phyloP scores from a whole-genome alignment of 2,797 vertebrate species.

The Pseudocheirus occidentalis region DNA sequence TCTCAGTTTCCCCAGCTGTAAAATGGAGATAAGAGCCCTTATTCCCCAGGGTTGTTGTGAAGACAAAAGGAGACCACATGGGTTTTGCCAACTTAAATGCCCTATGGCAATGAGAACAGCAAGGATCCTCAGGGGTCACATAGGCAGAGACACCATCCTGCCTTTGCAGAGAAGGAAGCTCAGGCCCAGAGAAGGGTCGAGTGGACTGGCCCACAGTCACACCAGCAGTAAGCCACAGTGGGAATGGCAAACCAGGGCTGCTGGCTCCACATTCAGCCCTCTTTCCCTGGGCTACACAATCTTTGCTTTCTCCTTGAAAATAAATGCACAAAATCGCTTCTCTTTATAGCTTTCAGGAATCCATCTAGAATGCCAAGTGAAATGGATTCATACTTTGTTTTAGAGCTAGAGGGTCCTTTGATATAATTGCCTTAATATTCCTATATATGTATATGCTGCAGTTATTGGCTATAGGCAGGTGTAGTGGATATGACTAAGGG shows the following conservation, averaged over 20 bases:
- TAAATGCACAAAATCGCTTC: neutral
- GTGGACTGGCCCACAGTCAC: neutral
- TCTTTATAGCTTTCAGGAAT: neutral
- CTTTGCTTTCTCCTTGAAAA: neutral
- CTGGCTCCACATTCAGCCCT: neutral
- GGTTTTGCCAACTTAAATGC: neutral
- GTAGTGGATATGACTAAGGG: neutral
- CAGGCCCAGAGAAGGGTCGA: too few relatives aligned
- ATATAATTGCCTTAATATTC: neutral
- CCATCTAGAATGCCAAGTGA: neutral
- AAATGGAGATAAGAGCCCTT: neutral
- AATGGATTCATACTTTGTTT: neutral
- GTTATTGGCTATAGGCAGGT: neutral
- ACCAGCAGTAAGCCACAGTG: neutral
- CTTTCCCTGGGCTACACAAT: too few relatives aligned
- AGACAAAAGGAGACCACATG: neutral
- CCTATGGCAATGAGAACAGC: neutral
- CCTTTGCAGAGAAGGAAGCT: neutral
- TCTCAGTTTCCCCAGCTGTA: neutral
- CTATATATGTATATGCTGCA: neutral
- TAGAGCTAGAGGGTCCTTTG: neutral
- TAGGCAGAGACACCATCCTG: too few relatives aligned
- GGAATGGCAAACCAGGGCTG: neutral
- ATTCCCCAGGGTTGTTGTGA: neutral
- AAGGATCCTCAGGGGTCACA: neutral